These are phyloP conservation scores for Agapornis canus DNA, from an alignment of 2,797 vertebrate genomes.

Conservation along the genomic window DNA sequence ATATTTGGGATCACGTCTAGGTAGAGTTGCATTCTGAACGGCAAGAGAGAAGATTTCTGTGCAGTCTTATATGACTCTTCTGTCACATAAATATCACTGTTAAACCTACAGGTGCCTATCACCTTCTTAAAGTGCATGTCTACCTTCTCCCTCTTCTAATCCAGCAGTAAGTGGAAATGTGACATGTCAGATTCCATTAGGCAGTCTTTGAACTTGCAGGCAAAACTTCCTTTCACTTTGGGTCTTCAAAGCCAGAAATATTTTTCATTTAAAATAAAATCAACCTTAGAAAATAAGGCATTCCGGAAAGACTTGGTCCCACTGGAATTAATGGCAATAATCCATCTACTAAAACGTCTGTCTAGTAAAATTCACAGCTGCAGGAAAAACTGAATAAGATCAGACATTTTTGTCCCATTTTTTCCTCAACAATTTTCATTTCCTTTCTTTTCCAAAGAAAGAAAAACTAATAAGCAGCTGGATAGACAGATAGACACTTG, in stretches of 20 bases:
- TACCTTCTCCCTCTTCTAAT: not conserved
- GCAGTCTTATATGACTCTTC: not conserved
- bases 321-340: not conserved
- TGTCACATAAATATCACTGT: not conserved
- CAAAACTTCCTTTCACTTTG: not conserved
- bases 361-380: conserved; percentile 46
- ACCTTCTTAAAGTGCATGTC: not conserved
- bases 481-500: conserved; percentile 70
- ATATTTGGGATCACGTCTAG: not conserved
- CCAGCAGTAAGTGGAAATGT: not conserved
- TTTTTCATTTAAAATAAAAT: conserved; percentile 17
- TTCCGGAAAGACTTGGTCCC: not conserved
- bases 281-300: conserved; percentile 10
- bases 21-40: not conserved
- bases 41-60: not conserved
- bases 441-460: conserved; percentile 59
- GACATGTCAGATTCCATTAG: not conserved
- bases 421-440: conserved; percentile 44
- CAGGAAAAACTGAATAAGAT: conserved; percentile 1
- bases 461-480: conserved; percentile 58
- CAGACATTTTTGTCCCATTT: conserved; percentile 36
- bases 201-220: not conserved
- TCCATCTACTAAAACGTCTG: not conserved
- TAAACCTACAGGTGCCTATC: not conserved
- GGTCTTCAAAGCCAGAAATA: conserved; percentile 22